phyloP scores from a whole-genome alignment of 2,797 vertebrate genomes.

The Enteromius treurensis region DNA sequence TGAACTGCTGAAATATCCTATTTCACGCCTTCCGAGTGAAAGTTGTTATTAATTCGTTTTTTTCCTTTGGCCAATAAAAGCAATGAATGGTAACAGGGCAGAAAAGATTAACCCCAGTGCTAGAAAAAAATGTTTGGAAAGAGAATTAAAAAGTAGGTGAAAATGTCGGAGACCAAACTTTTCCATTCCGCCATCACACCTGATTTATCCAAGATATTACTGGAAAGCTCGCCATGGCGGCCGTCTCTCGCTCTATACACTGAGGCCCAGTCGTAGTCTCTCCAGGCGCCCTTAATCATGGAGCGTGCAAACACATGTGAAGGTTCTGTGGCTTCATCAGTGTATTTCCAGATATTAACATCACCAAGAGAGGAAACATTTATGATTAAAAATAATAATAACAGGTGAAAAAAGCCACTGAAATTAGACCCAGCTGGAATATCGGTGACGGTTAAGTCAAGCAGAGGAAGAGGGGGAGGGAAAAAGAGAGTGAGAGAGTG shows the following conservation, averaged over 20 bases:
- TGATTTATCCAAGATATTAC: slow-evolving; percentile 82
- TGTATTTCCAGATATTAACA: slow-evolving; percentile 73
- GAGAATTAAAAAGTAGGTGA: slow-evolving; percentile 58
- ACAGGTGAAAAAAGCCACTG: slow-evolving; percentile 49
- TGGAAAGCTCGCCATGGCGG: slow-evolving; percentile 72
- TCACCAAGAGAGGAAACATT: slow-evolving; percentile 72
- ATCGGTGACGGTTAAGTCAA: slow-evolving; percentile 54
- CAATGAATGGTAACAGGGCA: slow-evolving; percentile 46
- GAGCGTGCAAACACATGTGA: slow-evolving; percentile 69
- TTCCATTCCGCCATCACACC: slow-evolving; percentile 76
- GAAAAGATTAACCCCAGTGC: slow-evolving; percentile 50
- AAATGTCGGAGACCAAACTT: slow-evolving; percentile 68
- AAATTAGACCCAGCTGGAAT: slow-evolving; percentile 72
- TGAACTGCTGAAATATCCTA: slow-evolving; percentile 52
- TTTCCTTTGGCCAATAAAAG: slow-evolving; percentile 39
- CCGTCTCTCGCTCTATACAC: slow-evolving; percentile 64
- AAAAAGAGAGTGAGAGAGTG: background rate
- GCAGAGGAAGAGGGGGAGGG: slow-evolving; percentile 21
- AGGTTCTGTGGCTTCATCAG: slow-evolving; percentile 64
- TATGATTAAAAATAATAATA: slow-evolving; percentile 77
- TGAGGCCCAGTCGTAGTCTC: slow-evolving; percentile 56
- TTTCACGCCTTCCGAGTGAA: slow-evolving; percentile 51
- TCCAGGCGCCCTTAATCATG: slow-evolving; percentile 69
- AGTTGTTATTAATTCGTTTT: slow-evolving; percentile 30
- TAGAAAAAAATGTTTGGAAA: slow-evolving; percentile 69